These are phyloP conservation scores for Cryptocephalus moraei DNA, from an alignment of 2,888 invertebrate species.

Conservation along the genomic window DNA sequence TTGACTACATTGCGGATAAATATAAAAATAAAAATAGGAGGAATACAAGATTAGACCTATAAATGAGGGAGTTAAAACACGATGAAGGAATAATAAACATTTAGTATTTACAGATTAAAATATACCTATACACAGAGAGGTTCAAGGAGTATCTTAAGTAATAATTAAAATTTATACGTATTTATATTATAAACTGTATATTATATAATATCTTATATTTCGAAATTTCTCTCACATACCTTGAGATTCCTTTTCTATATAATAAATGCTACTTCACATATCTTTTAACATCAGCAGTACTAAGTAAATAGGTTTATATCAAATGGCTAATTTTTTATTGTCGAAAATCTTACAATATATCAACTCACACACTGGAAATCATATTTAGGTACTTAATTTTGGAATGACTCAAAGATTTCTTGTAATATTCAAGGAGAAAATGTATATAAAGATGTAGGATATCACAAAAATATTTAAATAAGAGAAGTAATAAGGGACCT, in stretches of 20 bases:
- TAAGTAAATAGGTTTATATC: conserved; percentile 37
- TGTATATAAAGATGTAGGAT: too few species aligned
- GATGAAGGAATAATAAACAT: conserved; percentile 21
- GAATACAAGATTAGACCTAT: conserved; percentile 10
- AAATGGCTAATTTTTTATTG: conserved; percentile 39
- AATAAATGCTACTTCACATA: conserved; percentile 37
- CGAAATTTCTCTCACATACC: conserved; percentile 34
- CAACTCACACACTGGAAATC: conserved; percentile 35
- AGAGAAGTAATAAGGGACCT: too few species aligned
- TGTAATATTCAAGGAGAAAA: background rate
- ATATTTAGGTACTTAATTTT: conserved; percentile 39
- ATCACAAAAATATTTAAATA: too few species aligned
- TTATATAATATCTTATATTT: conserved; percentile 23
- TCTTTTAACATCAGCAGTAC: conserved; percentile 35
- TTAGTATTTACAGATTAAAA: conserved; percentile 28
- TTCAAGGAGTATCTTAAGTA: conserved; percentile 27
- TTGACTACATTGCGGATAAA: conserved; percentile 15
- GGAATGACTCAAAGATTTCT: conserved; percentile 31
- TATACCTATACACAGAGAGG: conserved; percentile 32
- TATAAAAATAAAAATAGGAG: conserved; percentile 18
- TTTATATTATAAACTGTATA: conserved; percentile 35
- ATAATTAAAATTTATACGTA: conserved; percentile 32
- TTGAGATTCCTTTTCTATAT: conserved; percentile 27
- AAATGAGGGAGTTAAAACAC: conserved; percentile 14
- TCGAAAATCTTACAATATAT: conserved; percentile 38